Evolutionary conservation across 2,888 invertebrate species (phyloP), one percentile per base, ranked within the genome.

Genomic region (Leptinotarsa haldemani): DNA sequence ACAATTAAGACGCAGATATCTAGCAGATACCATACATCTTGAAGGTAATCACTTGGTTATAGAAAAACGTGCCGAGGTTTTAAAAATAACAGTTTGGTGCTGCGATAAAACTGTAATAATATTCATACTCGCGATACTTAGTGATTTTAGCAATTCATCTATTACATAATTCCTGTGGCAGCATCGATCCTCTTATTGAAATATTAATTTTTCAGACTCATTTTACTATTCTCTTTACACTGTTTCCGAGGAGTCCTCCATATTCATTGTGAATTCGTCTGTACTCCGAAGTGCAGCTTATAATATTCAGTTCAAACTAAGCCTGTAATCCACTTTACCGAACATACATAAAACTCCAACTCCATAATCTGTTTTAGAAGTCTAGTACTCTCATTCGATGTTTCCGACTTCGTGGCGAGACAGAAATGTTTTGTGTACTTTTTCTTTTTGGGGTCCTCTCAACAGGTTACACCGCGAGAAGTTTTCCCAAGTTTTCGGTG

Each of bases 321-420:
- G 61, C 30, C 40, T 4, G 30, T 25, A 61, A 61, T 61, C 61
- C 61, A 61, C 61, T 61, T 61, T 56, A 22, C 30, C 61, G 61
- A 61, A 68, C 68, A 56, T 56, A 68, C 56, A 56, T 68, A 68
- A 68, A 68, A 68, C 68, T 68, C 47, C 25, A n/a, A 56, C 40
- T 66, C 25, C 25, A 48, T 46, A 56, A 68, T 68, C 46, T 68
- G 52, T 68, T 68, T 56, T 18, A 18, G 22, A 68, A 68, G 52
- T 67, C 52, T 40, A 61, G 30, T 40, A 61, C 61, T 25, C 58
- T 61, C n/a, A 61, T 61, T 40, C 61, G 40, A 40, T 18, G 40
- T 30, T 61, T 40, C 40, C 61, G 22, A 56, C 56, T 56, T 25
- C 56, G 22, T 56, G 22, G 56, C 56, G 40, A 61, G 61, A 40